Percentiles rank a stretch among this genome's conserved stretches.
Conservation (phyloP, 2,797 vertebrate genomes). For the Bufotes viridis region DNA sequence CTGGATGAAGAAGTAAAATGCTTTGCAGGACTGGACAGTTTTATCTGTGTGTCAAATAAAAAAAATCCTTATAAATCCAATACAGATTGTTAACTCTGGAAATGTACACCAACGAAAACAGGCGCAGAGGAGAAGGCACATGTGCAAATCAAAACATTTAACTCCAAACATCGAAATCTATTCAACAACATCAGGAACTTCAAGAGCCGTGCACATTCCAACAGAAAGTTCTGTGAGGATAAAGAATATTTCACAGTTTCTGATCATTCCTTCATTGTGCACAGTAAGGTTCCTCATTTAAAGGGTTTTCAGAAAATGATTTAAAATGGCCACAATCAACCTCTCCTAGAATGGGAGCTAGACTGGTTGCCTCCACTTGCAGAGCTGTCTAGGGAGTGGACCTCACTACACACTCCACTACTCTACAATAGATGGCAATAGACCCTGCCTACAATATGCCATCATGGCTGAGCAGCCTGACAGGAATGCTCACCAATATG, state of each 20-base stretch:
- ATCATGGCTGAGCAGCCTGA: no score
- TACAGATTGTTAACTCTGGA: slow-evolving; percentile 53
- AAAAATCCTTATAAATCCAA: slow-evolving; percentile 46
- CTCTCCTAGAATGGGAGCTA: no score
- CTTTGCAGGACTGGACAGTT: slow-evolving; percentile 43
- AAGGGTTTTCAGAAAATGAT: no score
- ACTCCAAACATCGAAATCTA: slow-evolving; percentile 25
- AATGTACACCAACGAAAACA: slow-evolving; percentile 41
- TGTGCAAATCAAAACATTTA: slow-evolving; percentile 33
- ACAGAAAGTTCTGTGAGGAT: not conserved
- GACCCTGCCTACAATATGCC: no score
- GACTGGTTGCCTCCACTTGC: no score
- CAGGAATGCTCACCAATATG: no score
- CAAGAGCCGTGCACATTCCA: not conserved
- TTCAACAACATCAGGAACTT: not conserved
- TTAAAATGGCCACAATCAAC: no score
- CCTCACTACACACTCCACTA: no score
- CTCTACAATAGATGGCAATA: no score
- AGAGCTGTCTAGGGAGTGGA: no score
- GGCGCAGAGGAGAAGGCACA: slow-evolving; percentile 30
- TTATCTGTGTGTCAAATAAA: slow-evolving; percentile 36
- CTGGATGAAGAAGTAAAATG: slow-evolving; percentile 39
- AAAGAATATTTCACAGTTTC: not conserved
- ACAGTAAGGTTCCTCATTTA: not conserved
- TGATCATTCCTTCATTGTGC: not conserved